Conservation (phyloP, 2,888 invertebrate species). For the Timandra comae region DNA sequence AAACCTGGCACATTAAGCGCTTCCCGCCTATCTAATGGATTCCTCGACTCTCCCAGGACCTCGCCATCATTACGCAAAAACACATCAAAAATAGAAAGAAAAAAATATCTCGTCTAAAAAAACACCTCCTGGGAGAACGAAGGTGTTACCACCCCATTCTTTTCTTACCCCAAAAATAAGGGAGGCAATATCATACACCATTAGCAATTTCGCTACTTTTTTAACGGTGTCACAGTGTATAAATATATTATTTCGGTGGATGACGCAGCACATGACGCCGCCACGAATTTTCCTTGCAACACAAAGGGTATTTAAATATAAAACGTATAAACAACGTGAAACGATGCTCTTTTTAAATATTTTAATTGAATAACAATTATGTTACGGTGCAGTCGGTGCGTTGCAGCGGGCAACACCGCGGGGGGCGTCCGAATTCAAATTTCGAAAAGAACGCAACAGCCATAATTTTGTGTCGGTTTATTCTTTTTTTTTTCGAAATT, state of each 20-base stretch:
- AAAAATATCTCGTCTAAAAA: conserved; percentile 46
- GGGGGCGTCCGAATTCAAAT: conserved; percentile 49
- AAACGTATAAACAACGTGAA: conserved; percentile 13
- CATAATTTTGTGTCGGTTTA: conserved; percentile 61
- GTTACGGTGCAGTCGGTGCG: conserved; percentile 32
- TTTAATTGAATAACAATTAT: conserved; percentile 61
- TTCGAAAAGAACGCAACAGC: conserved; percentile 61
- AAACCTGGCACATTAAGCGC: conserved; percentile 67
- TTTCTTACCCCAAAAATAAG: conserved; percentile 69
- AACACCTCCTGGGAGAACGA: conserved; percentile 68
- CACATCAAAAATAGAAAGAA: conserved; percentile 50
- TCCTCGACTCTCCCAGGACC: conserved; percentile 73
- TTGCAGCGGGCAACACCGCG: conserved; percentile 43
- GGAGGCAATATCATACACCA: conserved; percentile 79
- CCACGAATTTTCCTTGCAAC: conserved; percentile 3
- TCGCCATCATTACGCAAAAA: conserved; percentile 69
- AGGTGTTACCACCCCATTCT: conserved; percentile 72
- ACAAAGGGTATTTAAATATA: conserved; percentile 5
- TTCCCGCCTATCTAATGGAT: conserved; percentile 75
- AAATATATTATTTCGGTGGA: conserved; percentile 35
- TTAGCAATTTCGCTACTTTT: conserved; percentile 76
- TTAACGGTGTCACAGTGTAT: conserved; percentile 73
- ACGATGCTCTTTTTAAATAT: conserved; percentile 48
- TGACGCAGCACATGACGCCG: conserved; percentile 9
- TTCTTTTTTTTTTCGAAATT: conserved; percentile 71